Percentiles rank a stretch among this genome's conserved stretches.
Conservation (phyloP, 2,888 invertebrate species). For the Drosophila anomalipes region DNA sequence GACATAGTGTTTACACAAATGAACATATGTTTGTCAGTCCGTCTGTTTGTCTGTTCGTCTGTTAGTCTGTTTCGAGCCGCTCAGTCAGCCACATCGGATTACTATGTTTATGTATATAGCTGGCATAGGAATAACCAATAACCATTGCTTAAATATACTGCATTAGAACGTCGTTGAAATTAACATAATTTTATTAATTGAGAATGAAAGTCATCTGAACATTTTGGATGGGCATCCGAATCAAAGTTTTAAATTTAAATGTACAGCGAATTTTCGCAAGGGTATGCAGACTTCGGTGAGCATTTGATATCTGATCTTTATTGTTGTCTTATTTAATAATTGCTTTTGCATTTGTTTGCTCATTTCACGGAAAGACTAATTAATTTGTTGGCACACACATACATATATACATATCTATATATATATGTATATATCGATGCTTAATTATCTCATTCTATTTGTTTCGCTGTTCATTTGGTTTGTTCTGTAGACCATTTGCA, state of each 20-base stretch:
- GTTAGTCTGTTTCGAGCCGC: background rate
- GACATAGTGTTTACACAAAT: background rate
- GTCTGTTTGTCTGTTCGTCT: background rate
- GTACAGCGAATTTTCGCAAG: background rate
- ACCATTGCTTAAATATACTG: background rate
- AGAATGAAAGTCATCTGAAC: background rate
- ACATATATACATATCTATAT: background rate
- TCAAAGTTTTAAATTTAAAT: background rate
- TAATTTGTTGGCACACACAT: conserved; percentile 22
- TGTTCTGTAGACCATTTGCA: conserved; percentile 15
- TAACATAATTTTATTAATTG: background rate
- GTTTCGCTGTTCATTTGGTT: conserved; percentile 9
- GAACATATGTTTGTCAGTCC: too few species aligned
- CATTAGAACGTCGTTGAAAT: background rate
- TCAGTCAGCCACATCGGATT: background rate
- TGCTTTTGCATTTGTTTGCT: conserved; percentile 52
- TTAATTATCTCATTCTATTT: conserved; percentile 38
- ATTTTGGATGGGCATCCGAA: background rate
- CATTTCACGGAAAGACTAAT: conserved; percentile 37
- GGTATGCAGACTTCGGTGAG: background rate
- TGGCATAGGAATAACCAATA: background rate
- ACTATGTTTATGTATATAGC: background rate
- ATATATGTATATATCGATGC: conserved; percentile 10
- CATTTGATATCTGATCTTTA: background rate
- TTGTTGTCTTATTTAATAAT: conserved; percentile 28